Evolutionary conservation across 2,797 vertebrate genomes (phyloP).

Genomic region (Leptodactylus fallax): DNA sequence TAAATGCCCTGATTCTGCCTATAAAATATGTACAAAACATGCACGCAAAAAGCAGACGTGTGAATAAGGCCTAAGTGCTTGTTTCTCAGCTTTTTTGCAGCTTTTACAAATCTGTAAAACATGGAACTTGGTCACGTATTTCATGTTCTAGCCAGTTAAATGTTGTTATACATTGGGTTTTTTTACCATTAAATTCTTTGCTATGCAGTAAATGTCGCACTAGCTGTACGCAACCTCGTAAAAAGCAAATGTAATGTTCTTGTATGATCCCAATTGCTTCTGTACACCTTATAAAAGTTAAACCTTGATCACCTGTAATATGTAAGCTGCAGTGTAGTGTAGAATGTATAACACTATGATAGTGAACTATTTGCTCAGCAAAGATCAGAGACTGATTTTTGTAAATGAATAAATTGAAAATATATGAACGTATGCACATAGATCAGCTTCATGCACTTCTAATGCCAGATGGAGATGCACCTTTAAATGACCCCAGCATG

Average conservation of each 20-base stretch:
- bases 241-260: neutral
- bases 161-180: too few relatives aligned
- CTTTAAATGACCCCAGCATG: constrained; percentile 40
- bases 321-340: neutral
- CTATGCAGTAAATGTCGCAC: neutral
- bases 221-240: neutral
- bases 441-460: neutral
- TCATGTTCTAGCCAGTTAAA: too few relatives aligned
- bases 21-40: too few relatives aligned
- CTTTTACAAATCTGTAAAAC: too few relatives aligned
- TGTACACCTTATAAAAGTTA: neutral
- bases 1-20: too few relatives aligned
- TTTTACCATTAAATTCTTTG: neutral
- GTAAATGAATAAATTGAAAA: neutral
- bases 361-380: neutral
- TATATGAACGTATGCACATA: neutral
- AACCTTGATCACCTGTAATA: neutral
- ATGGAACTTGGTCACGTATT: too few relatives aligned
- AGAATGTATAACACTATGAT: neutral
- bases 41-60: too few relatives aligned
- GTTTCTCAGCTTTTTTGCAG: too few relatives aligned
- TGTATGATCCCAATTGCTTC: neutral
- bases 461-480: constrained; percentile 19
- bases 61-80: too few relatives aligned
- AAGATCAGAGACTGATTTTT: neutral